phyloP scores from a whole-genome alignment of 2,888 invertebrate genomes.

The Drosophila diplacantha region DNA sequence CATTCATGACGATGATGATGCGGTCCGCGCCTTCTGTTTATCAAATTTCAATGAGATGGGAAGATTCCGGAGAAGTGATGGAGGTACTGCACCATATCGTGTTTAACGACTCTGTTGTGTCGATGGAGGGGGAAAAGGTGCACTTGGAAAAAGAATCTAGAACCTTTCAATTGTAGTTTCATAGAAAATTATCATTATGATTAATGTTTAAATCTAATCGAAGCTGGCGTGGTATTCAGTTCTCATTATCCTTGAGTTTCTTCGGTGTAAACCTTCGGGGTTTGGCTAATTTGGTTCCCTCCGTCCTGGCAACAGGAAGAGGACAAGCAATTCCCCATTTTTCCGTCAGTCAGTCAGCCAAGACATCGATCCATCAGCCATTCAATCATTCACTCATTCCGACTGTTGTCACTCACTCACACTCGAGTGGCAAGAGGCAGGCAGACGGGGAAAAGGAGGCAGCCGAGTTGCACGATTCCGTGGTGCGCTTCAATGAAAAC shows the following conservation, averaged over 20 bases:
- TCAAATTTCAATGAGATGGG: constrained; percentile 29
- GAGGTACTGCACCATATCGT: constrained; percentile 25
- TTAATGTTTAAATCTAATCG: no score
- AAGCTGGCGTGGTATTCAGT: not conserved
- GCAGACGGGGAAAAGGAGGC: constrained; percentile 14
- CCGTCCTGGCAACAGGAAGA: constrained; percentile 6
- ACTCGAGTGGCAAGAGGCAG: constrained; percentile 43
- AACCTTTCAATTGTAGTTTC: no score
- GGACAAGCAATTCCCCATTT: constrained; percentile 4
- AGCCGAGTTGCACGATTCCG: constrained; percentile 49
- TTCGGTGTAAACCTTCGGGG: not conserved
- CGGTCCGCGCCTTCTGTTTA: constrained; percentile 38
- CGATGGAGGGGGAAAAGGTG: not conserved
- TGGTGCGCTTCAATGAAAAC: constrained; percentile 67
- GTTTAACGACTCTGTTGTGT: constrained; percentile 14
- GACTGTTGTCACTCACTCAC: constrained; percentile 62
- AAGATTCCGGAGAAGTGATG: constrained; percentile 19
- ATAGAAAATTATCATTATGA: not conserved
- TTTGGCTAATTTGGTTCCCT: not conserved
- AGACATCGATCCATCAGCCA: constrained; percentile 39
- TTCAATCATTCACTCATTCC: constrained; percentile 61
- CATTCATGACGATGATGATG: constrained; percentile 39
- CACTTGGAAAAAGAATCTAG: not conserved
- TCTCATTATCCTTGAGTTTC: not conserved
- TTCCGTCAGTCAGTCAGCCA: constrained; percentile 21